Percentiles rank a stretch among this genome's conserved stretches.
These are phyloP conservation scores for Hydrophis major DNA, from an alignment of 2,797 vertebrate genomes.

Conservation along the genomic window DNA sequence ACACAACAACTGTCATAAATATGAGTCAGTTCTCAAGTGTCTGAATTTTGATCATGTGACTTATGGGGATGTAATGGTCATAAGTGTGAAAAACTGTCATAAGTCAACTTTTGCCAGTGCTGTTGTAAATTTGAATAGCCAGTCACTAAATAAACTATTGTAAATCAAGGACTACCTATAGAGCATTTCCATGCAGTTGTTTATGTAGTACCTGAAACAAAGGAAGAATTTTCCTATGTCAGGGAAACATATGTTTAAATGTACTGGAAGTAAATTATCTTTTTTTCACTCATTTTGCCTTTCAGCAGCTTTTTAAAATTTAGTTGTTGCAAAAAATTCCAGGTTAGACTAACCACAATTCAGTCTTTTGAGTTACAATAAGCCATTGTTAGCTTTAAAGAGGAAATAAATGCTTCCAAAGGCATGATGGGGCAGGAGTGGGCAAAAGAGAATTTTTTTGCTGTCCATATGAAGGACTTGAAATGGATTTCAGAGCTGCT, in stretches of 20 bases:
- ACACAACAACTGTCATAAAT: background rate
- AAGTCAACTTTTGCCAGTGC: background rate
- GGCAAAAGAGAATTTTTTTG: background rate
- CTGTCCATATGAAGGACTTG: background rate
- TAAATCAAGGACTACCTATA: background rate
- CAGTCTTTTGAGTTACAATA: background rate
- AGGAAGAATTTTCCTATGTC: background rate
- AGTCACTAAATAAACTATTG: background rate
- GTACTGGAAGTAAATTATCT: background rate
- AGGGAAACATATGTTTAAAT: background rate
- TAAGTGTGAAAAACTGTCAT: background rate
- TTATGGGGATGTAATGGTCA: background rate
- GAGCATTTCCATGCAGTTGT: background rate
- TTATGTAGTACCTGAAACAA: background rate
- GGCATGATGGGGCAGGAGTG: background rate
- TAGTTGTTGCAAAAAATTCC: background rate
- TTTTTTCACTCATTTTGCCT: background rate
- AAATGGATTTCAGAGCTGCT: background rate
- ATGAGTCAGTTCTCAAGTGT: background rate
- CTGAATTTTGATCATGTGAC: background rate
- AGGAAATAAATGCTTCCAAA: background rate
- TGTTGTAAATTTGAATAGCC: background rate
- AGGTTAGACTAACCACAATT: background rate
- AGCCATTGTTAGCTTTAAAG: background rate
- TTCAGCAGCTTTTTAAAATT: background rate